Percentiles rank a stretch among this genome's conserved stretches.
phyloP scores from a whole-genome alignment of 2,888 invertebrate genomes.

The Cremastobaeus sp. region DNA sequence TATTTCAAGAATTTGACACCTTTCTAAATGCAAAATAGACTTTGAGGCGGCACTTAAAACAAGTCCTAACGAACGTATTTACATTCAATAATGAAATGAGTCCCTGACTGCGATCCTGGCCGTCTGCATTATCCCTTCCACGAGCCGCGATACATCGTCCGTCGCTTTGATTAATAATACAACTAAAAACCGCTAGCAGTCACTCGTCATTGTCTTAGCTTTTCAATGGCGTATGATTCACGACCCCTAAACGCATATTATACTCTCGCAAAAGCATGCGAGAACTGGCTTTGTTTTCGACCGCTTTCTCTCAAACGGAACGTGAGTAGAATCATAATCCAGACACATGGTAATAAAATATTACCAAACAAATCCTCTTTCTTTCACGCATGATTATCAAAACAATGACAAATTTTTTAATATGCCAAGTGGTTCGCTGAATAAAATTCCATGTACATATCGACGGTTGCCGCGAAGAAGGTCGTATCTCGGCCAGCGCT shows the following conservation, averaged over 20 bases:
- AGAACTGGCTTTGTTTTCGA: conserved; percentile 47
- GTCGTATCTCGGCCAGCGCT: too few relatives aligned
- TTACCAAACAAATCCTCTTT: conserved; percentile 40
- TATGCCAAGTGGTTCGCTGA: background rate
- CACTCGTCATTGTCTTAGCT: conserved; percentile 53
- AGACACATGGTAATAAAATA: conserved; percentile 27
- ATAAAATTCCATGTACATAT: too few relatives aligned
- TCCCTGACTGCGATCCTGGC: conserved; percentile 13
- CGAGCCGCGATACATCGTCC: conserved; percentile 21
- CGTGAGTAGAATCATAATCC: conserved; percentile 45
- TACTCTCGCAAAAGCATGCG: conserved; percentile 36
- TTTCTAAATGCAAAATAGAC: conserved; percentile 57
- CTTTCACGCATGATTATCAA: conserved; percentile 29
- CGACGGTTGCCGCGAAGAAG: too few relatives aligned
- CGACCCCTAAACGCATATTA: conserved; percentile 47
- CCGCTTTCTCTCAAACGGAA: conserved; percentile 51
- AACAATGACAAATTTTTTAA: conserved; percentile 26
- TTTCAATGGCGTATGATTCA: conserved; percentile 59
- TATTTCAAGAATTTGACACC: conserved; percentile 50
- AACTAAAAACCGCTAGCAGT: conserved; percentile 49
- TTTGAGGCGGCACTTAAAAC: conserved; percentile 49
- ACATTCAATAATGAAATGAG: conserved; percentile 55
- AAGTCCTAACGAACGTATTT: conserved; percentile 57
- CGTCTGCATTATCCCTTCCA: conserved; percentile 25
- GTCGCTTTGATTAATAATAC: conserved; percentile 54